These are phyloP conservation scores for Taenioides sp. DNA, from an alignment of 2,797 vertebrate genomes.

Conservation along the genomic window DNA sequence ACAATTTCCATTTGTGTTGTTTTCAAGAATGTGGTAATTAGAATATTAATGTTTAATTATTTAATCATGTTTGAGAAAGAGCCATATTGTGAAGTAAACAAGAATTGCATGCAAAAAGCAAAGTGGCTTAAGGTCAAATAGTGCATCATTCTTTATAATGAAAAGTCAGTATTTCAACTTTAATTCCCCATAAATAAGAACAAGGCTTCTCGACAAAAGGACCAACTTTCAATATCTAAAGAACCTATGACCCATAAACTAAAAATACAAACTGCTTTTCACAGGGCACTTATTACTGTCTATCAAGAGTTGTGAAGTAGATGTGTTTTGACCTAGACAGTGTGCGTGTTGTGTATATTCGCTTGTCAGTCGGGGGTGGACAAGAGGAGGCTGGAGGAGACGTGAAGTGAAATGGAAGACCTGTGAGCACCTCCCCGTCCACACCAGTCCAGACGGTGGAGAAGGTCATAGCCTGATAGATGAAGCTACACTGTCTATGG, in stretches of 20 bases:
- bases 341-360: slow-evolving; percentile 15
- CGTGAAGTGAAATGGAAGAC: slow-evolving; percentile 36
- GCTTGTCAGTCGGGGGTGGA: slow-evolving; percentile 18
- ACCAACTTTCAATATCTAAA: not conserved
- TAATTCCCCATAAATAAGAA: not conserved
- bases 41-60: not conserved
- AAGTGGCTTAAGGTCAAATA: not conserved
- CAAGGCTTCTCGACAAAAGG: not conserved
- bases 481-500: slow-evolving; percentile 32
- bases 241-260: not conserved
- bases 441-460: slow-evolving; percentile 34
- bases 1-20: not conserved
- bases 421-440: slow-evolving; percentile 16
- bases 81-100: not conserved
- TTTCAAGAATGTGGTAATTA: not conserved
- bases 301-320: not conserved
- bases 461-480: slow-evolving; percentile 52
- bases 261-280: not conserved
- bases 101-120: not conserved
- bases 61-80: not conserved
- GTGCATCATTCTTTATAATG: not conserved
- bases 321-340: slow-evolving; percentile 1
- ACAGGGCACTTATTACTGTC: not conserved
- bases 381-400: slow-evolving; percentile 5
- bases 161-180: not conserved